Evolutionary conservation across 2,888 invertebrate genomes (phyloP).

Genomic region (Caenorhabditis panamensis): DNA sequence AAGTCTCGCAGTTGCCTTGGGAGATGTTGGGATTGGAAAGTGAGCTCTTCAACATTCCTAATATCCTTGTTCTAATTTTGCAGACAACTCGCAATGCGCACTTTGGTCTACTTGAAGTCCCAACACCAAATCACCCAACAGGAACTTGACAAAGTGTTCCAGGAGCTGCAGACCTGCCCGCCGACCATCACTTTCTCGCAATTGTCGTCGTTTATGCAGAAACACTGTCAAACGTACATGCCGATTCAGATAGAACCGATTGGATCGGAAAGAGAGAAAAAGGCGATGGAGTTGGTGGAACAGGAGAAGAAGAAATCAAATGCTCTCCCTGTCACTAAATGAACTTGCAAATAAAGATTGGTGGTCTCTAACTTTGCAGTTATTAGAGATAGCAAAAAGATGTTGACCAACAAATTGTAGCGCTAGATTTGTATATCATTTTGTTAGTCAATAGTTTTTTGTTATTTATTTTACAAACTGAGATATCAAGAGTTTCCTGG

Average conservation of each 20-base stretch:
- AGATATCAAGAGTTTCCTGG: no score
- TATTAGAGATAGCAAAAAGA: no score
- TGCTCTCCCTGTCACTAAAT: no score
- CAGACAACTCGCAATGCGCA: conserved; percentile 38
- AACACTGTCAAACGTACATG: conserved; percentile 25
- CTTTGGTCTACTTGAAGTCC: conserved; percentile 13
- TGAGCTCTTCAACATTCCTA: background rate
- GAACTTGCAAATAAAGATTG: no score
- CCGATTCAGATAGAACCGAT: background rate
- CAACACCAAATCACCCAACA: conserved; percentile 29
- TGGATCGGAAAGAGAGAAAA: background rate
- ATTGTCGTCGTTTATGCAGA: background rate
- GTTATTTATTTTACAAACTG: no score
- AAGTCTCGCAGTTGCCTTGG: conserved; percentile 31
- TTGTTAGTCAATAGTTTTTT: no score
- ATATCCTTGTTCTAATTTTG: background rate
- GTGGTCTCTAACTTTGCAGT: no score
- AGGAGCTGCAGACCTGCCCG: background rate
- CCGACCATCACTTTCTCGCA: conserved; percentile 21
- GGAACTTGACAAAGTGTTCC: conserved; percentile 31
- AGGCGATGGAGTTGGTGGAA: no score
- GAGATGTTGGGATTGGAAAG: conserved; percentile 55
- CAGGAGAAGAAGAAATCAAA: no score
- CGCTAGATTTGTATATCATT: no score
- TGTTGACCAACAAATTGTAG: no score